A percentile compares a stretch with the other conserved stretches of the same genome.
phyloP scores from a whole-genome alignment of 2,888 invertebrate species.

The Dynastes tityus region DNA sequence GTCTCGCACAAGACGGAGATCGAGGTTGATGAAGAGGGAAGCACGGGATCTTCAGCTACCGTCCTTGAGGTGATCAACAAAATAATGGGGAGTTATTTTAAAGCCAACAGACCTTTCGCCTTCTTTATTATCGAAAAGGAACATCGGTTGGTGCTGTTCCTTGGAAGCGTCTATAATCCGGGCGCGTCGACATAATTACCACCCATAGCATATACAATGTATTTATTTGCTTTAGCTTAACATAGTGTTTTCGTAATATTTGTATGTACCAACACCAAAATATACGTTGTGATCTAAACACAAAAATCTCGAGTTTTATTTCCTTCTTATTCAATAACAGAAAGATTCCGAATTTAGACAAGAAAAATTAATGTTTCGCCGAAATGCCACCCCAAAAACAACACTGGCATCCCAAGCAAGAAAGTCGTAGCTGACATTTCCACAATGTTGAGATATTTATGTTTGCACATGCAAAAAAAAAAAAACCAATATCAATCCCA shows the following conservation, averaged over 20 bases:
- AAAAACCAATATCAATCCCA: too few relatives aligned
- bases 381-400: too few relatives aligned
- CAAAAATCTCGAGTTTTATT: too few relatives aligned
- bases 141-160: conserved; percentile 77
- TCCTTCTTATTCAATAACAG: too few relatives aligned
- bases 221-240: not conserved
- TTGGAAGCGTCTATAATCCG: conserved; percentile 72
- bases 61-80: conserved; percentile 69
- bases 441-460: too few relatives aligned
- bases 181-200: conserved; percentile 26
- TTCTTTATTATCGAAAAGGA: conserved; percentile 80
- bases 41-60: conserved; percentile 78
- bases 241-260: conserved; percentile 59
- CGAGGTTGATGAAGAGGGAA: conserved; percentile 84
- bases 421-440: too few relatives aligned
- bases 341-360: too few relatives aligned
- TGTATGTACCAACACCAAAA: not conserved
- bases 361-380: too few relatives aligned
- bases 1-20: conserved; percentile 83
- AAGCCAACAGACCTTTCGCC: conserved; percentile 78
- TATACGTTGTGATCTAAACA: too few relatives aligned
- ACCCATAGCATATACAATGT: too few relatives aligned
- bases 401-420: too few relatives aligned
- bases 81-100: conserved; percentile 75
- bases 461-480: too few relatives aligned